Evolutionary conservation across 2,888 invertebrate genomes (phyloP), one percentile per base, ranked within the genome.

Genomic region (Platynereis dumerilii): DNA sequence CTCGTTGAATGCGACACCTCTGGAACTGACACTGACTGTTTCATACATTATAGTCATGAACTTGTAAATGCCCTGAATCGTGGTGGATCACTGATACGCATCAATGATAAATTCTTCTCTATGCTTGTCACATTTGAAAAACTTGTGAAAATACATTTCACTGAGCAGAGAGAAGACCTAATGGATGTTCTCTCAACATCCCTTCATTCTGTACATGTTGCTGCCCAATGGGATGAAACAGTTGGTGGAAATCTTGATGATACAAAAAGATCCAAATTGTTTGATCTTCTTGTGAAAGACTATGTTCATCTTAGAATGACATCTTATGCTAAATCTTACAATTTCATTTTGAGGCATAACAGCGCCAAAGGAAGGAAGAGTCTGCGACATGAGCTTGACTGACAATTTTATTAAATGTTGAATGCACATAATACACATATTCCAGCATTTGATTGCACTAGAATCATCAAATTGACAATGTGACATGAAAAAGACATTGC

Each of bases 241-340:
- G 7, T 22, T 22, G n/a, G 52, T 52, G 52, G 24, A 5, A 7
- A 22, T n/a, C 20, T 22, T 17, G 17, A 3, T 52, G 52, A 52
- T 10, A 17, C 3, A 10, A n/a, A 52, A 22, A 52, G 24, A 52
- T 52, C 34, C 5, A 34, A 52, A 7, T 7, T 52, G n/a, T 52
- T 52, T 52, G 52, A 52, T 22, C 24, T 52, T 22, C 17, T 52
- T 3, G n/a, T 52, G n/a, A 17, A 52, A 17, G n/a, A 52, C 52
- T 52, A 22, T n/a, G 52, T 52, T 22, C n/a, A 10, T 5, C 24
- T 52, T 3, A 5, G 52, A 3, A 22, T 22, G 24, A 52, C 3
- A 10, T 52, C 52, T 22, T 52, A 22, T 52, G 52, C 52, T 52
- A 22, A 22, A 22, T n/a, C 52, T 7, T 52, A 52, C 34, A 34